A percentile compares a stretch with the other conserved stretches of the same genome.
Evolutionary conservation across 2,113 vertebrate species (phyloP).

Genomic region (Dermatemys mawii): DNA sequence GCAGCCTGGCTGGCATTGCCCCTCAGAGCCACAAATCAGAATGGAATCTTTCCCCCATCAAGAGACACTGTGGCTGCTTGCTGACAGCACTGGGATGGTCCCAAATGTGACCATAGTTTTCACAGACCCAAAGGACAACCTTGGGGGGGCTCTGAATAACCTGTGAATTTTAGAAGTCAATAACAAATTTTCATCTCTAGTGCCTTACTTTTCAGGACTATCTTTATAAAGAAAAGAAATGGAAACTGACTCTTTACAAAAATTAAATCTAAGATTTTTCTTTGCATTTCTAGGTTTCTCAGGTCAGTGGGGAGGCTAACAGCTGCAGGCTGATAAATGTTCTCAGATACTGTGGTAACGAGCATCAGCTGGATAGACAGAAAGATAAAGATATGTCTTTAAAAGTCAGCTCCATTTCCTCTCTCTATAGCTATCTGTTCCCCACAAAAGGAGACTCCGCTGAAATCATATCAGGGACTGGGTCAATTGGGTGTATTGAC

Average conservation of each 20-base stretch:
- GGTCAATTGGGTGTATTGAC: not conserved
- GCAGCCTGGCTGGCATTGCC: not conserved
- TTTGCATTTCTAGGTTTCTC: constrained; percentile 36
- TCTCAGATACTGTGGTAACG: constrained; percentile 45
- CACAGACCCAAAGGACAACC: not conserved
- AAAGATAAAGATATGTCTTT: constrained; percentile 36
- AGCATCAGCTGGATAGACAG: not conserved
- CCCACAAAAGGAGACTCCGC: not conserved
- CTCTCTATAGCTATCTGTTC: not conserved
- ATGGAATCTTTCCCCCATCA: not conserved
- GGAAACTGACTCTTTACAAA: not conserved
- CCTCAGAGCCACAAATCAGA: not conserved
- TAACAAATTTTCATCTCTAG: not conserved
- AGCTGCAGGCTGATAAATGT: constrained; percentile 55
- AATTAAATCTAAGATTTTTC: not conserved
- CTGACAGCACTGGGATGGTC: not conserved
- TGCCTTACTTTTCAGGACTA: not conserved
- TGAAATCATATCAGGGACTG: not conserved
- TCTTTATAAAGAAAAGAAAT: not conserved
- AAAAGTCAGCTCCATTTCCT: constrained; percentile 10
- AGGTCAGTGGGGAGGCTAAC: constrained; percentile 43
- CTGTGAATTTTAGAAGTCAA: not conserved
- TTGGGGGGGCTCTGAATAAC: not conserved
- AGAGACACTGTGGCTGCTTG: not conserved
- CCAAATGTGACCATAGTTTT: not conserved